Percentiles rank a stretch among this genome's conserved stretches.
Conservation (phyloP, 2,888 invertebrate species). For the Esperia sulphurella region DNA sequence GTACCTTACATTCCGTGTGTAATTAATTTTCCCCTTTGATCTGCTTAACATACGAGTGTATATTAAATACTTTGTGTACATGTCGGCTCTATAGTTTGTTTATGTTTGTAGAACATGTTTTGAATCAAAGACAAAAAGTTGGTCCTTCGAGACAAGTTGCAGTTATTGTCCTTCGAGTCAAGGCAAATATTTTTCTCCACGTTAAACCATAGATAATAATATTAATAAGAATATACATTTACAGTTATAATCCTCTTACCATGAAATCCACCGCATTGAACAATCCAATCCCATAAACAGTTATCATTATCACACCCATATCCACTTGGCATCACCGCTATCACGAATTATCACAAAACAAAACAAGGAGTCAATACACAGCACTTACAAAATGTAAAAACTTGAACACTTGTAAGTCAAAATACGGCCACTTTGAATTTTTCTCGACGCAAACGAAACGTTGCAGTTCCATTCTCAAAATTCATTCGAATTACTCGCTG, state of each 20-base stretch:
- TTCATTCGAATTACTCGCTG: conserved; percentile 27
- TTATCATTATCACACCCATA: conserved; percentile 69
- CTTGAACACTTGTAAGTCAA: conserved; percentile 22
- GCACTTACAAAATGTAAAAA: conserved; percentile 37
- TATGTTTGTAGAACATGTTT: too few species aligned
- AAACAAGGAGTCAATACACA: conserved; percentile 63
- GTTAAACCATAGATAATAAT: too few species aligned
- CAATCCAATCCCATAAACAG: conserved; percentile 68
- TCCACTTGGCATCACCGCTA: conserved; percentile 65
- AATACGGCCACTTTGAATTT: conserved; percentile 26
- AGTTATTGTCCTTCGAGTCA: too few species aligned
- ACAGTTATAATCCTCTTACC: conserved; percentile 41
- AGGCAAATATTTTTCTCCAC: too few species aligned
- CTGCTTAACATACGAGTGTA: too few species aligned
- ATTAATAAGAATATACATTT: background rate
- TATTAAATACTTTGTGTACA: too few species aligned
- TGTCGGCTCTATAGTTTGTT: background rate
- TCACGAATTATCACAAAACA: conserved; percentile 64
- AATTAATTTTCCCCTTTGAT: too few species aligned
- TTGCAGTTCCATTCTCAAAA: conserved; percentile 32
- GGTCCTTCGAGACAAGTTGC: too few species aligned
- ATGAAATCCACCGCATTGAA: conserved; percentile 53
- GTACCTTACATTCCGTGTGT: too few species aligned
- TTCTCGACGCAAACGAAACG: conserved; percentile 17
- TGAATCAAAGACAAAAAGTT: too few species aligned